Base-by-base conservation (phyloP, 2,797 vertebrate species). In the Mus spretus region DNA sequence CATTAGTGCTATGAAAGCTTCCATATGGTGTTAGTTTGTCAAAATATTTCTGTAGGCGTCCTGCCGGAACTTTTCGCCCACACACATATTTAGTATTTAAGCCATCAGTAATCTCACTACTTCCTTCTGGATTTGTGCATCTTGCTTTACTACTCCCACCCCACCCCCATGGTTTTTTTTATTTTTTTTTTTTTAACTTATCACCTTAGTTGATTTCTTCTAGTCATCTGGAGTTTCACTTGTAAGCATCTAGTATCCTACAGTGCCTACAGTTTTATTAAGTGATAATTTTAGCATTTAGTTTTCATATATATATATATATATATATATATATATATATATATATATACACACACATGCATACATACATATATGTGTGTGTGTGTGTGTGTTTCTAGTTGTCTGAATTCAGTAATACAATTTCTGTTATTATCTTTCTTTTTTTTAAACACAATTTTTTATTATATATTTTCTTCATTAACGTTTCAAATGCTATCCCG, bases 1-100 rank as follows among this genome's bases (percentile, higher is more conserved):
- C 89, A 96, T 89, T 44, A 53, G 37, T 85, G 72, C 79, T 88
- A 47, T 86, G 74, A 96, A 97, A 97, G 47, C 87, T 97, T 96
- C 97, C 97, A 97, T 97, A 97, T 98, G 97, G 96, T 95, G 84
- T 93, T 91, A 95, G 44, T 97, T 97, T 97, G 95, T 97, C 95
- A 96, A 96, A 97, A 97, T 95, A 97, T 97, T 97, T 97, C 96
- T 88, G 96, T 96, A 89, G 97, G 93, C 96, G 89, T 88, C 67
- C 74, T 95, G 83, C 72, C 7, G 78, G 97, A 96, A 97, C 89
- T 92, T 96, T 93, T 93, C 81, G 89, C 96, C 80, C 34, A 0
- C 96, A 94, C 90, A 88, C 89, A 86, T 84, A 91, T 79, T 97
- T 95, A 89, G 92, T 88, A 92, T 78, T 88, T 85, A 95, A 96